These are phyloP conservation scores for Euglossa dilemma DNA, from an alignment of 1,140 invertebrate species.

Conservation along the genomic window DNA sequence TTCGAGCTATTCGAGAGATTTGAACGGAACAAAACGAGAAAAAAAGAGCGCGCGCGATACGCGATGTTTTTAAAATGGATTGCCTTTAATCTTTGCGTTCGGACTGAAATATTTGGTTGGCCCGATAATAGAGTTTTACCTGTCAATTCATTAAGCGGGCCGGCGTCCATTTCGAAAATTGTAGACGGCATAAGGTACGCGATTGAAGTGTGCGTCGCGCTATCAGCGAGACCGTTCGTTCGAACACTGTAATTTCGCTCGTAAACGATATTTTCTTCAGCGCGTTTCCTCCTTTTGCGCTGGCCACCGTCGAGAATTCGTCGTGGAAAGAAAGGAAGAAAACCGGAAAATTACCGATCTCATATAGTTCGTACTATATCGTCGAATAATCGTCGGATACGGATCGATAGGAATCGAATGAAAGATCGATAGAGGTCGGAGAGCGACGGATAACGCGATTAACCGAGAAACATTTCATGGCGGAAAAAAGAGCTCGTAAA, in stretches of 20 bases:
- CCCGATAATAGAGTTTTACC: slow-evolving; percentile 25
- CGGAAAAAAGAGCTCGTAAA: slow-evolving; percentile 44
- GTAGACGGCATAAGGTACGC: slow-evolving; percentile 19
- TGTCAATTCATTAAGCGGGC: slow-evolving; percentile 44
- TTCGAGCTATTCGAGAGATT: slow-evolving; percentile 29
- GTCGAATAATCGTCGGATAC: too few relatives aligned
- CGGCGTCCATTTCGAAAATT: slow-evolving; percentile 35
- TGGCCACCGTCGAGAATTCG: neutral
- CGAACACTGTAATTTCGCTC: neutral
- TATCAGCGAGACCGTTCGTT: slow-evolving; percentile 19
- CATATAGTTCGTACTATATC: neutral
- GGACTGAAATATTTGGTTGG: slow-evolving; percentile 36
- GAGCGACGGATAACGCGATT: slow-evolving; percentile 42
- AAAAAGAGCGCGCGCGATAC: neutral
- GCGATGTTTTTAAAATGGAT: slow-evolving; percentile 45
- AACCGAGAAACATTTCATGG: slow-evolving; percentile 54
- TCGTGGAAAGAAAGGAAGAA: neutral
- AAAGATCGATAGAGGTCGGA: neutral
- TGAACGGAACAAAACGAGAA: neutral
- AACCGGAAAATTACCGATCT: neutral
- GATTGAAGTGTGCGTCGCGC: slow-evolving; percentile 19
- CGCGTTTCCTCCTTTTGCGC: too few relatives aligned
- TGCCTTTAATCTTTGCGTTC: slow-evolving; percentile 39
- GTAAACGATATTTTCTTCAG: too few relatives aligned
- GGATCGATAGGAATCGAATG: too few relatives aligned